phyloP scores from a whole-genome alignment of 2,113 vertebrate genomes.

The Glaucidium brasilianum region DNA sequence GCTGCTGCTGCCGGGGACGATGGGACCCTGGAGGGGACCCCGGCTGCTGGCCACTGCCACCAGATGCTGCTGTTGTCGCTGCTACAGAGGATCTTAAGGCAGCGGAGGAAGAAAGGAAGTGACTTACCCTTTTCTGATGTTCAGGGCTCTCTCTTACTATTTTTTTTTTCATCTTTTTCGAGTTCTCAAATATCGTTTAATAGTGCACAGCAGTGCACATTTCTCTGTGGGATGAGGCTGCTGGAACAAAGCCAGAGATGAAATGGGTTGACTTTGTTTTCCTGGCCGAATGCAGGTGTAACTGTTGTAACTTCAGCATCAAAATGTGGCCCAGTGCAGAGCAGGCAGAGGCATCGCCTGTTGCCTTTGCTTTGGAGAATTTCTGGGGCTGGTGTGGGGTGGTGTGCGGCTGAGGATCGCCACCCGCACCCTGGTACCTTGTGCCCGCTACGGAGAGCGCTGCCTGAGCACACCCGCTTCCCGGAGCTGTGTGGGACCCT shows the following conservation, averaged over 20 bases:
- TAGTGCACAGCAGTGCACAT: not conserved
- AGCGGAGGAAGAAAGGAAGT: slow-evolving; percentile 19
- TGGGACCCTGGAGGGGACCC: slow-evolving; percentile 13
- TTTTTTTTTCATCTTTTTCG: not conserved
- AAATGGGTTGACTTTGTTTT: not conserved
- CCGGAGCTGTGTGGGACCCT: not conserved
- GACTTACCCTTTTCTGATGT: slow-evolving; percentile 15
- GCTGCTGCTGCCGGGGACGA: not conserved
- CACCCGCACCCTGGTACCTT: fast-evolving
- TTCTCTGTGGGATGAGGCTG: not conserved
- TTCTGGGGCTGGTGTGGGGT: not conserved
- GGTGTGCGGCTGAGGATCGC: not conserved
- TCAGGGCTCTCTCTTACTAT: not conserved
- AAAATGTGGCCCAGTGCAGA: fast-evolving
- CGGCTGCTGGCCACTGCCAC: slow-evolving; percentile 64
- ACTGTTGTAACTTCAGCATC: not conserved
- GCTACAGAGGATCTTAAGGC: slow-evolving; percentile 14
- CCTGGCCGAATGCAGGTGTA: not conserved
- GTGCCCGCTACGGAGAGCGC: fast-evolving
- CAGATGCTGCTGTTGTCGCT: slow-evolving; percentile 75
- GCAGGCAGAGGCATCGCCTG: fast-evolving
- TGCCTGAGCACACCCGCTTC: not conserved
- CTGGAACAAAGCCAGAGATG: not conserved
- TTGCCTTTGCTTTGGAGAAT: not conserved
- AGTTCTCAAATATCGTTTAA: slow-evolving; percentile 22